These are phyloP conservation scores for Xenopus laevis DNA, from an alignment of 2,113 vertebrate species.

Conservation along the genomic window DNA sequence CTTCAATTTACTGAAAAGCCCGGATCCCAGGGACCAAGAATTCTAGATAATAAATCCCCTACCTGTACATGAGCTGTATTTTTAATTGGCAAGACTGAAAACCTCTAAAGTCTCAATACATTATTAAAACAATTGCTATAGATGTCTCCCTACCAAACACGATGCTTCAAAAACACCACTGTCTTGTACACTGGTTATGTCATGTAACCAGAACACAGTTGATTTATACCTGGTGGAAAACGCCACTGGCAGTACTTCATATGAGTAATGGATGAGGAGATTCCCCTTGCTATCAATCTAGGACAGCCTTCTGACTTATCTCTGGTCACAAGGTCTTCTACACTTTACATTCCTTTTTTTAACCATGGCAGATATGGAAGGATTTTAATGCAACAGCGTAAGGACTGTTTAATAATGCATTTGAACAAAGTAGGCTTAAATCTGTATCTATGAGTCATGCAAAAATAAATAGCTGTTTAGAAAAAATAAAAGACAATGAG, in stretches of 20 bases:
- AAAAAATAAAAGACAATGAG: no score
- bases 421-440: no score
- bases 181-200: background rate
- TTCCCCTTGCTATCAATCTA: background rate
- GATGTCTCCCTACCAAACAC: background rate
- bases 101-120: no score
- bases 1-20: no score
- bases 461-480: no score
- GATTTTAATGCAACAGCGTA: background rate
- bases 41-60: no score
- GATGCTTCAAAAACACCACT: background rate
- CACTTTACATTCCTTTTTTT: background rate
- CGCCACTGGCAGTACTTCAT: background rate
- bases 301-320: background rate
- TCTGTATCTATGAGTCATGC: no score
- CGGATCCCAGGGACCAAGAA: no score
- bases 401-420: no score
- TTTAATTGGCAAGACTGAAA: no score
- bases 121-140: background rate
- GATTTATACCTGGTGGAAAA: background rate
- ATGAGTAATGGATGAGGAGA: slow-evolving; percentile 3
- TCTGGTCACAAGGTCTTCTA: background rate
- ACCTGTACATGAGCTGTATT: no score
- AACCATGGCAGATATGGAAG: background rate
- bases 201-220: slow-evolving; percentile 5